Evolutionary conservation across 92 coral and sea anemone species (phyloP).

Genomic region (Anthopleura xanthogrammica): DNA sequence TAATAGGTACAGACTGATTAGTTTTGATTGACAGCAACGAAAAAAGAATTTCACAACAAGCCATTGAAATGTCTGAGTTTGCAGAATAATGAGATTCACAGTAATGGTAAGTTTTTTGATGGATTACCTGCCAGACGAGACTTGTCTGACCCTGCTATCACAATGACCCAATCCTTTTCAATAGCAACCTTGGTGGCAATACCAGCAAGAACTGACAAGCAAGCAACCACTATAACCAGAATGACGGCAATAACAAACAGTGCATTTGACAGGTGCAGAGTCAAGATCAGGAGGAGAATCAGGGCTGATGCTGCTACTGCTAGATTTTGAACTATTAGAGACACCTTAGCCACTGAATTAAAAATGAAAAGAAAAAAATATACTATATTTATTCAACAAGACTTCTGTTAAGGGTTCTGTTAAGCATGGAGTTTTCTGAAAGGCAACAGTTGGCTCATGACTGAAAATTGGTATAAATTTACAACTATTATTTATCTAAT

Average conservation of each 20-base stretch:
- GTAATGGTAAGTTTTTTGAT: background rate
- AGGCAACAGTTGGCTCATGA: no score
- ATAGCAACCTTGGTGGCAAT: slow-evolving; percentile 93
- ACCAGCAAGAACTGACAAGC: slow-evolving; percentile 84
- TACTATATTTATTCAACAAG: no score
- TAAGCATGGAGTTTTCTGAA: no score
- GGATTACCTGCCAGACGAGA: slow-evolving; percentile 77
- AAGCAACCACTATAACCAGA: slow-evolving; percentile 68
- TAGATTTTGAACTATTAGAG: slow-evolving; percentile 82
- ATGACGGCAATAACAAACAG: slow-evolving; percentile 51
- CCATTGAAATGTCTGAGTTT: no score
- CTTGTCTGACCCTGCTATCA: slow-evolving; percentile 72
- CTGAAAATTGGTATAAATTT: no score
- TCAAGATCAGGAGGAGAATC: slow-evolving; percentile 61
- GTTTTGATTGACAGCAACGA: no score
- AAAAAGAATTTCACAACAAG: no score
- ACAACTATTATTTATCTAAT: no score
- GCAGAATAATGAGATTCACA: background rate
- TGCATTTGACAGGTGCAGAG: slow-evolving; percentile 37
- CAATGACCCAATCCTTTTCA: slow-evolving; percentile 99
- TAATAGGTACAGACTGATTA: no score
- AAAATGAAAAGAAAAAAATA: slow-evolving; percentile 7
- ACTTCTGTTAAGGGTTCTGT: no score
- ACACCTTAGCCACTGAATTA: slow-evolving; percentile 82
- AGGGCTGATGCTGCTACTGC: slow-evolving; percentile 86